Base-by-base conservation (phyloP, 2,113 vertebrate species). In the Paedocypris sp. region DNA sequence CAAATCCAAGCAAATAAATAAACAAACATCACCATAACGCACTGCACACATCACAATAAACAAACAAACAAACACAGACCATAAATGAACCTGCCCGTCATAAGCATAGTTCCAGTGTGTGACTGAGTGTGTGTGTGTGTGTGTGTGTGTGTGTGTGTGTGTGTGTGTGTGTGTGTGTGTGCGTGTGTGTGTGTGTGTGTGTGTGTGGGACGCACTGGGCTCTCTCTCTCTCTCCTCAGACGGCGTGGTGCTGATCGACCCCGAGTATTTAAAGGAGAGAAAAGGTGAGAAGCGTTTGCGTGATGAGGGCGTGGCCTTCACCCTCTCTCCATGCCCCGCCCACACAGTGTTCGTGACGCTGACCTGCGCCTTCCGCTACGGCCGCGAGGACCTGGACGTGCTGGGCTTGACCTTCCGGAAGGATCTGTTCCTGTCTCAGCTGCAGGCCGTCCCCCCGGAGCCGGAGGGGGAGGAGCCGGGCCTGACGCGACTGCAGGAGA, bases 291-390 rank as follows among this genome's bases (percentile, higher is more conserved):
- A 57, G 2, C 12, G 3, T 36, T 3, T 4, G 8, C 35, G 11
- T 36, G 10, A 36, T 6, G 22, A 13, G n/a, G n/a, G n/a, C n/a
- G n/a, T n/a, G n/a, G 3, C 1, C 20, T 46, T 13, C 26, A 7
- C 43, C 13, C 20, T 23, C 8, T 2, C 26, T 28, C 23, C 6
- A 12, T 15, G n/a, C n/a, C 22, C 15, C 1, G 16, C 4, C 23
- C 3, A 15, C 6, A 42, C 72, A 97, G 94, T 96, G 13, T 96
- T 94, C 0, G 93, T 96, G 65, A 95, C 91, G 0, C 50, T 98
- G 83, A 98, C 91, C 7, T 98, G 94, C 41, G 94, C 93, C 2
- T 98, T 98, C 77, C 93, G 94, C 23, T 98, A 98, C 0, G 93
- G 94, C 22, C 92, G 93, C 0, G 93, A 98, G 78, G 94, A 98